Conservation (phyloP, 2,797 vertebrate species). For the Sphenodon punctatus region DNA sequence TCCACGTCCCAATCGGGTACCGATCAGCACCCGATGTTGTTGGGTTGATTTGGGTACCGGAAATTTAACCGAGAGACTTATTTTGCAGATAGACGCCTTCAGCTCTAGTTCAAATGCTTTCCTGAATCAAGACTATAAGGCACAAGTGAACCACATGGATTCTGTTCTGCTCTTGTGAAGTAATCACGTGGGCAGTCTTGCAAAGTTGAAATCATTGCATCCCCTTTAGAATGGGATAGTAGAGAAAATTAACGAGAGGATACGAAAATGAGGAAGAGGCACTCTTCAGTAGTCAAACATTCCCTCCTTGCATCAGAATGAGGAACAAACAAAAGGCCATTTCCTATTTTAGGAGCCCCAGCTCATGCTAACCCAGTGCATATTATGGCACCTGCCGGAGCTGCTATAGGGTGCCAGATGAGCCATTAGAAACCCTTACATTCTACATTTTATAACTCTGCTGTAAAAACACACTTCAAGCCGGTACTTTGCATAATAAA, state of each 20-base stretch:
- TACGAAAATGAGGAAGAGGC: slow-evolving; percentile 45
- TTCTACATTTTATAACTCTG: background rate
- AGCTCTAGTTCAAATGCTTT: background rate
- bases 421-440: background rate
- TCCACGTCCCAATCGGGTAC: no score
- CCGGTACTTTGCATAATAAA: background rate
- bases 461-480: slow-evolving; percentile 3
- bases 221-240: slow-evolving; percentile 25
- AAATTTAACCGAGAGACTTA: no score
- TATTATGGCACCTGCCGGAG: background rate
- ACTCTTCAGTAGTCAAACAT: slow-evolving; percentile 6
- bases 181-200: background rate
- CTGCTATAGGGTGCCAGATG: background rate
- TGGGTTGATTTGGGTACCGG: no score
- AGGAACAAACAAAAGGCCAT: slow-evolving; percentile 44
- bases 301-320: slow-evolving; percentile 35
- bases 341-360: slow-evolving; percentile 16
- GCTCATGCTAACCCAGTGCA: background rate
- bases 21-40: no score
- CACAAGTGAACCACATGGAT: background rate
- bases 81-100: no score
- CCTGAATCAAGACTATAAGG: background rate
- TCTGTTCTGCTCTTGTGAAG: background rate
- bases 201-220: slow-evolving; percentile 17
- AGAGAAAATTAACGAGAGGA: slow-evolving; percentile 37